These are phyloP conservation scores for Geococcyx californianus DNA, from an alignment of 2,113 vertebrate genomes.

Conservation along the genomic window DNA sequence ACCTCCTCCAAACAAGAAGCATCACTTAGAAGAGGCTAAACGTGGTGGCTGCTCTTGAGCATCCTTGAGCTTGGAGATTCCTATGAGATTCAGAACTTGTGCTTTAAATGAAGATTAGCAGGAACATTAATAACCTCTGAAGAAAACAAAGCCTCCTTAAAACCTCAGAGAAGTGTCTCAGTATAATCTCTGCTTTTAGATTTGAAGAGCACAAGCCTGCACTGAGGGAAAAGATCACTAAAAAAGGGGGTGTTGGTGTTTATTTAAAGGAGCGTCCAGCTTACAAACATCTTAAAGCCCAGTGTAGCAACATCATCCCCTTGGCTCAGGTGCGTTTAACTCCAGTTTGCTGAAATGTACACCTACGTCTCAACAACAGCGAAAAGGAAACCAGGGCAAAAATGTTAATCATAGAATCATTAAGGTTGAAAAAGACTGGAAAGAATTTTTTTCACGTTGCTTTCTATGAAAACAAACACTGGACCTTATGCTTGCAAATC, in stretches of 20 bases:
- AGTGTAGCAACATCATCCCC: not conserved
- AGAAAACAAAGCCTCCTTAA: not conserved
- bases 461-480: not conserved
- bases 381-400: not conserved
- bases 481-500: not conserved
- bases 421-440: no score
- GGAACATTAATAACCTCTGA: not conserved
- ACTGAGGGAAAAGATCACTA: not conserved
- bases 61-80: not conserved
- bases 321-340: not conserved
- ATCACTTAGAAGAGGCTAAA: not conserved
- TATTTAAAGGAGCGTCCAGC: not conserved
- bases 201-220: not conserved
- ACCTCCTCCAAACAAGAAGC: not conserved
- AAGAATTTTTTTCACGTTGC: not conserved
- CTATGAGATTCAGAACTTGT: not conserved
- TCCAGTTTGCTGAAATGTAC: rapidly evolving
- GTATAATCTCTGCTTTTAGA: not conserved
- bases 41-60: not conserved
- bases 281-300: not conserved
- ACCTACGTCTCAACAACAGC: not conserved
- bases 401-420: not conserved
- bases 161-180: not conserved
- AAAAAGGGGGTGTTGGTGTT: not conserved
- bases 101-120: not conserved